Percentiles rank a stretch among this genome's conserved stretches.
Evolutionary conservation across 2,797 vertebrate genomes (phyloP).

Genomic region (Argentina silus): DNA sequence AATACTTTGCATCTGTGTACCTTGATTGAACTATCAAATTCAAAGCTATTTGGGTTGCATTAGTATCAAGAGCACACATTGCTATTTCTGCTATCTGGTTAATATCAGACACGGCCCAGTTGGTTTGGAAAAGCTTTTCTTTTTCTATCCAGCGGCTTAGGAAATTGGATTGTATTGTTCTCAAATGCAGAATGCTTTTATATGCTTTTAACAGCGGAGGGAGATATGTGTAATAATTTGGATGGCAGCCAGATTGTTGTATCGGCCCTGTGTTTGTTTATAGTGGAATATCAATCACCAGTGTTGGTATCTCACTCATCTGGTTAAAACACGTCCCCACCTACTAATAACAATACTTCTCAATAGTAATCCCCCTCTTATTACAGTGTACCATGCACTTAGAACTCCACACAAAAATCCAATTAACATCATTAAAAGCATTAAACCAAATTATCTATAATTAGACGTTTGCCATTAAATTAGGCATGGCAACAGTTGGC

Average conservation of each 20-base stretch:
- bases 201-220: neutral
- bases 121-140: constrained; percentile 3
- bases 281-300: constrained; percentile 3
- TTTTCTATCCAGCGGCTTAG: constrained; percentile 1
- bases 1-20: constrained; percentile 34
- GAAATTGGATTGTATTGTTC: neutral
- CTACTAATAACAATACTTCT: constrained; percentile 10
- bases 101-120: constrained; percentile 22
- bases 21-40: constrained; percentile 43
- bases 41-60: constrained; percentile 39
- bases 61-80: constrained; percentile 24
- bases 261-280: constrained; percentile 13
- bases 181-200: constrained; percentile 12
- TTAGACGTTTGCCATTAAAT: constrained; percentile 56
- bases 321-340: neutral
- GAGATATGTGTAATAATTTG: neutral
- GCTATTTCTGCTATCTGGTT: constrained; percentile 32
- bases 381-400: constrained; percentile 21
- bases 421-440: constrained; percentile 53
- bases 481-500: constrained; percentile 49
- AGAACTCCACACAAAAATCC: constrained; percentile 35
- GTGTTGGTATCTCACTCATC: neutral
- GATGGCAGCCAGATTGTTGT: neutral
- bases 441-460: constrained; percentile 53
- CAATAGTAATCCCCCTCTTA: constrained; percentile 22